phyloP scores from a whole-genome alignment of 2,888 invertebrate species.

The Andrena camellia region DNA sequence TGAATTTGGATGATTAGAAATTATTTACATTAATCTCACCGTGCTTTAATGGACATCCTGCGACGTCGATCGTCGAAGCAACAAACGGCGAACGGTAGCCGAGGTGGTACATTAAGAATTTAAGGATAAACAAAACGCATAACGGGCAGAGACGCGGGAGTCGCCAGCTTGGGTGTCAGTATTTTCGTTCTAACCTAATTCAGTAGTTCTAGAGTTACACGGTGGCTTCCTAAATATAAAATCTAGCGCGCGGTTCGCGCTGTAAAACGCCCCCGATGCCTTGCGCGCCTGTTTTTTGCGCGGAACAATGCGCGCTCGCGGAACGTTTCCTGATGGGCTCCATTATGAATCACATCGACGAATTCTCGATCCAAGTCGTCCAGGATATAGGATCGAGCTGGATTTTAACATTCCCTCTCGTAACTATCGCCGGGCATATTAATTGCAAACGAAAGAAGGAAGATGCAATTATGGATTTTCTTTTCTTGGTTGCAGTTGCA shows the following conservation, averaged over 20 bases:
- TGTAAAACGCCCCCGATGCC: slow-evolving; percentile 66
- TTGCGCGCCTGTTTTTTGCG: slow-evolving; percentile 15
- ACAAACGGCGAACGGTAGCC: background rate
- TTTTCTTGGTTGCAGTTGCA: background rate
- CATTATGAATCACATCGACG: background rate
- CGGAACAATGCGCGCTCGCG: slow-evolving; percentile 12
- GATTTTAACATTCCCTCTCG: background rate
- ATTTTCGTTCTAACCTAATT: slow-evolving; percentile 84
- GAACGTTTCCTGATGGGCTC: background rate
- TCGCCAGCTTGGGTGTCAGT: slow-evolving; percentile 77
- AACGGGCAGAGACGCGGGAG: slow-evolving; percentile 61
- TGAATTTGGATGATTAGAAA: background rate
- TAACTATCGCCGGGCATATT: background rate
- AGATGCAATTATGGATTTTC: slow-evolving; percentile 2
- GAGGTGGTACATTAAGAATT: slow-evolving; percentile 22
- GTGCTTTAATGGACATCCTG: background rate
- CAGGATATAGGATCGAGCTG: background rate
- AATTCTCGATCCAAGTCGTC: slow-evolving; percentile 1
- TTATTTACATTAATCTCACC: background rate
- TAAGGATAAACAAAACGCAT: slow-evolving; percentile 62
- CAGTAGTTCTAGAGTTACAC: slow-evolving; percentile 84
- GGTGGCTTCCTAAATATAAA: slow-evolving; percentile 83
- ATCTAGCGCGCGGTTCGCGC: slow-evolving; percentile 81
- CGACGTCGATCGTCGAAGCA: background rate
- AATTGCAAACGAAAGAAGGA: slow-evolving; percentile 2